Evolutionary conservation across 92 coral and sea anemone genomes (phyloP).

Genomic region (Umimayanthus chanpuru): DNA sequence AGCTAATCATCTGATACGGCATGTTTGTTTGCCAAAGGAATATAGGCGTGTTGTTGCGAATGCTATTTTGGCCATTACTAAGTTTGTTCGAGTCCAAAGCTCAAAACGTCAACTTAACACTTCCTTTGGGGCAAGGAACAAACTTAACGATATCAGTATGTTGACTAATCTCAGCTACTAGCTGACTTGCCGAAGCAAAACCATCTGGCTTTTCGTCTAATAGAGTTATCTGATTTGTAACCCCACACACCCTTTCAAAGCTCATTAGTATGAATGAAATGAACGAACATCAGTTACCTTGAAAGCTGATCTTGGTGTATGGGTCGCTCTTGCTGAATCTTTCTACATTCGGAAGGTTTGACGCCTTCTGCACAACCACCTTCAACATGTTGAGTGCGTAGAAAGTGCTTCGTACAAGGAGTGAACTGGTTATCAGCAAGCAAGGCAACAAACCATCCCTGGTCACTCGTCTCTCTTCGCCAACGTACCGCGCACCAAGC

Average conservation of each 20-base stretch:
- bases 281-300: slow-evolving; percentile 48
- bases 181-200: not conserved
- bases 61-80: no score
- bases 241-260: slow-evolving; percentile 23
- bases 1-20: no score
- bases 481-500: not conserved
- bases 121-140: not conserved
- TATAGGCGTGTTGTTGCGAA: no score
- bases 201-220: not conserved
- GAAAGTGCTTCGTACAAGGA: not conserved
- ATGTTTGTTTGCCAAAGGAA: no score
- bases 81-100: not conserved
- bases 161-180: not conserved
- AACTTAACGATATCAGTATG: not conserved
- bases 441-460: not conserved
- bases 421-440: not conserved
- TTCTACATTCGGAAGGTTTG: slow-evolving; percentile 61
- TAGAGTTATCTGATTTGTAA: not conserved
- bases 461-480: not conserved
- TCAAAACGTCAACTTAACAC: not conserved
- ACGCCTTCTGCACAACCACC: slow-evolving; percentile 41
- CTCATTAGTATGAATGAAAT: slow-evolving; percentile 3
- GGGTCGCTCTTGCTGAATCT: slow-evolving; percentile 66
- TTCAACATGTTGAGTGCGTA: slow-evolving; percentile 15
- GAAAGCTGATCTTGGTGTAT: slow-evolving; percentile 51